Conservation (phyloP, 2,797 vertebrate species). For the Agapornis canus region DNA sequence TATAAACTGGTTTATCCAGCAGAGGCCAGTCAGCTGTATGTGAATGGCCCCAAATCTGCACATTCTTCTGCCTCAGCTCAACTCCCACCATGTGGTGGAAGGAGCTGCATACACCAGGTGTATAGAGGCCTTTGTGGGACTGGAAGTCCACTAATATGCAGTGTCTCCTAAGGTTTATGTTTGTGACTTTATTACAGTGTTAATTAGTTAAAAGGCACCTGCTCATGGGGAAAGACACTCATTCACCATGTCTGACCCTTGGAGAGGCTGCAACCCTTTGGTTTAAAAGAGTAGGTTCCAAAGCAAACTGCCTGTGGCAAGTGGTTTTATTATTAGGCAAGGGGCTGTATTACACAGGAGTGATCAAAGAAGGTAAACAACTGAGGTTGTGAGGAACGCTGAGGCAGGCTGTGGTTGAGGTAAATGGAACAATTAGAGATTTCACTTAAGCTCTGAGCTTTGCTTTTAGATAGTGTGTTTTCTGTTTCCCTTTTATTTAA, state of each 20-base stretch:
- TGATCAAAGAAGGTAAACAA: not conserved
- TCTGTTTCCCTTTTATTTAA: slow-evolving; percentile 28
- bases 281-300: not conserved
- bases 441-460: not conserved
- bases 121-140: not conserved
- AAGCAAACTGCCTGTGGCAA: not conserved
- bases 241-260: not conserved
- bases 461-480: slow-evolving; percentile 17
- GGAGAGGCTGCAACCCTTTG: not conserved
- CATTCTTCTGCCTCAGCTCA: not conserved
- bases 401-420: not conserved
- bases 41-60: not conserved
- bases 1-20: not conserved
- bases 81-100: not conserved
- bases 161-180: not conserved
- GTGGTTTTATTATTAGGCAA: not conserved
- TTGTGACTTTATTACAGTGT: not conserved
- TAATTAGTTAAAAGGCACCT: not conserved
- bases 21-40: not conserved
- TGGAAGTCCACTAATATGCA: not conserved
- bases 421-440: not conserved
- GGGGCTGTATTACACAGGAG: not conserved
- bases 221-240: not conserved
- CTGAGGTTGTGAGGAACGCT: not conserved
- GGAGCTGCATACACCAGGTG: not conserved